Conservation (phyloP, 2,888 invertebrate species). For the Rhopalosiphum nymphaeae region DNA sequence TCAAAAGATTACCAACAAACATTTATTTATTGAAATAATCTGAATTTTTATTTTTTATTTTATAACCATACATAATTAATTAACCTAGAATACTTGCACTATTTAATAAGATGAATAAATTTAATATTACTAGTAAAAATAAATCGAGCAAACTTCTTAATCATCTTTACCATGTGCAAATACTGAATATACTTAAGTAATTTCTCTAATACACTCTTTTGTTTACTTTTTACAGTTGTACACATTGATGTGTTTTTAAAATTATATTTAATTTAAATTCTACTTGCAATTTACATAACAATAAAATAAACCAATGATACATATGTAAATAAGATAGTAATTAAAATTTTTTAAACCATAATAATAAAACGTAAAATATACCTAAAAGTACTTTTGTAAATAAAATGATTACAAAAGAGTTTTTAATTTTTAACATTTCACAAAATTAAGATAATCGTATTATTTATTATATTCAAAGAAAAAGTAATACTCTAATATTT, state of each 20-base stretch:
- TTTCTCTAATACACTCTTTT: not conserved
- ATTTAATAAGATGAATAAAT: not conserved
- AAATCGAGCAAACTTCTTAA: not conserved
- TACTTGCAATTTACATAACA: conserved; percentile 20
- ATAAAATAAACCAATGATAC: conserved; percentile 14
- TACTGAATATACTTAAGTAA: not conserved
- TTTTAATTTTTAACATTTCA: not conserved
- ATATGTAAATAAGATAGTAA: conserved; percentile 20
- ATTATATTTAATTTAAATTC: not conserved
- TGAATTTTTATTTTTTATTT: not conserved
- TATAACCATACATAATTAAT: not conserved
- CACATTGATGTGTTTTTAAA: not conserved
- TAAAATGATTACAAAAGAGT: not conserved
- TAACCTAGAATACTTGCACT: not conserved
- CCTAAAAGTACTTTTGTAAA: not conserved
- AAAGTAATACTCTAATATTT: not conserved
- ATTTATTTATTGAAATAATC: not conserved
- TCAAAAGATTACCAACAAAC: not conserved
- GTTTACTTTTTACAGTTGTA: not conserved
- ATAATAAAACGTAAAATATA: not conserved
- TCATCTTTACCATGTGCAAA: not conserved
- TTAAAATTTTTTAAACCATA: not conserved
- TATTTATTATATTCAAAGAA: not conserved
- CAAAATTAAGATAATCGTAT: not conserved
- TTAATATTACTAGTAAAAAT: not conserved